phyloP scores from a whole-genome alignment of 2,797 vertebrate species.

The Anabacerthia variegaticeps region DNA sequence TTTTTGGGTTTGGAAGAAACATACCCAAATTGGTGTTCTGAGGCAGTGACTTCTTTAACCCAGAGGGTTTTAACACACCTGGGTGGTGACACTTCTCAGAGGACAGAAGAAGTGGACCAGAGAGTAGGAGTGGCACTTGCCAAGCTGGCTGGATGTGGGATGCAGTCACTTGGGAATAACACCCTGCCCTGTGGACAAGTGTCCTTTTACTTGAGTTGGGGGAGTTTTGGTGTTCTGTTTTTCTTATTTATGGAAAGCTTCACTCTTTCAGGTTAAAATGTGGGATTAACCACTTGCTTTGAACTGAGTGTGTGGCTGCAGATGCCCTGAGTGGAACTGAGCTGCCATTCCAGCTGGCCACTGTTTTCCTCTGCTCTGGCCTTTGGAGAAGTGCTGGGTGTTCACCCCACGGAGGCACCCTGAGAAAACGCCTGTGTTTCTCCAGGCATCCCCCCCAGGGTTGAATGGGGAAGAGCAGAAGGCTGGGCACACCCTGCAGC shows the following conservation, averaged over 20 bases:
- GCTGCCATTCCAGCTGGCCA: not conserved
- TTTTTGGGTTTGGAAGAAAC: not conserved
- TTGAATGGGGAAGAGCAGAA: not conserved
- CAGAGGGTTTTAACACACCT: not conserved
- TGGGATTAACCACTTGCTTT: not conserved
- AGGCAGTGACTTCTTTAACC: not conserved
- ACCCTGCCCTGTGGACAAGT: not conserved
- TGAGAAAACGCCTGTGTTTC: not conserved
- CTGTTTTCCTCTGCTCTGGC: not conserved
- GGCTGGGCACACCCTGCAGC: not conserved
- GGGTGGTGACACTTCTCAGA: not conserved
- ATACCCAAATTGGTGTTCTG: not conserved
- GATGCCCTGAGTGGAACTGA: not conserved
- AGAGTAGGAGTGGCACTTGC: not conserved
- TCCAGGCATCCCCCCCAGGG: fast-evolving
- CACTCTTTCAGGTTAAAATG: not conserved
- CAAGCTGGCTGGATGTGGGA: not conserved
- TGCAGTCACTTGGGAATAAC: fast-evolving
- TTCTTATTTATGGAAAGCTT: not conserved
- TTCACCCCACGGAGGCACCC: not conserved
- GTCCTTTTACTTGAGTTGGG: not conserved
- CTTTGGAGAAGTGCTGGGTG: not conserved
- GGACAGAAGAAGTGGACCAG: not conserved
- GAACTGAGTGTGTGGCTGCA: not conserved
- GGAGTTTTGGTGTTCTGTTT: not conserved